phyloP scores from a whole-genome alignment of 2,113 vertebrate species.

The Arizona elegans region DNA sequence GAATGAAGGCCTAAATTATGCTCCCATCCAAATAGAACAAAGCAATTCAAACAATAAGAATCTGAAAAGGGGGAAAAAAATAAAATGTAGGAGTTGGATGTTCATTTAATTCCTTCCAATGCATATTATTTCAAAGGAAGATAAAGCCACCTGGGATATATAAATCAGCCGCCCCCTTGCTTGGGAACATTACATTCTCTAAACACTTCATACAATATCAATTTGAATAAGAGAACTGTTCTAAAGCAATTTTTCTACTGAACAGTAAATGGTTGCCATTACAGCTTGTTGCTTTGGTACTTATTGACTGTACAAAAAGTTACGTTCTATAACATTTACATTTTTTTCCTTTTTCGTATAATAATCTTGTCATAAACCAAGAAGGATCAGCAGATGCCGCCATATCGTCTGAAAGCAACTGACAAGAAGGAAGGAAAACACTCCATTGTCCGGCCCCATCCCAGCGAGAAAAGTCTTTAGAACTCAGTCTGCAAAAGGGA shows the following conservation, averaged over 20 bases:
- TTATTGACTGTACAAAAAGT: background rate
- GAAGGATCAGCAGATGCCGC: background rate
- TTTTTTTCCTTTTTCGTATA: background rate
- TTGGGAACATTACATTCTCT: background rate
- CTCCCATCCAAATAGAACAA: background rate
- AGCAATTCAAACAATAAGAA: background rate
- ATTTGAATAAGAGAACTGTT: conserved; percentile 24
- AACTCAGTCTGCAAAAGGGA: background rate
- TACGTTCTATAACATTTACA: background rate
- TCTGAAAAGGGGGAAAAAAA: background rate
- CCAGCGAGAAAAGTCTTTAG: background rate
- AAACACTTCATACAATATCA: conserved; percentile 13
- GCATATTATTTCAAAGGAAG: conserved; percentile 27
- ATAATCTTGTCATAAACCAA: background rate
- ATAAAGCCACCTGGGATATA: conserved; percentile 21
- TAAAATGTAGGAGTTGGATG: background rate
- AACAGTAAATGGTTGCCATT: conserved; percentile 7
- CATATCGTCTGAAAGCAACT: background rate
- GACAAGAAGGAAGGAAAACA: background rate
- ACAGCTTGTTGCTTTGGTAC: background rate
- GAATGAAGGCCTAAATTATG: background rate
- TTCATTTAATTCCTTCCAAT: conserved; percentile 19
- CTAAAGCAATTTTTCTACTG: background rate
- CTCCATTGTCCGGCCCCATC: background rate
- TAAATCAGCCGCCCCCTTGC: conserved; percentile 7